Percentiles rank a stretch among this genome's conserved stretches.
Evolutionary conservation across 2,888 invertebrate genomes (phyloP).

Genomic region (Nemurella pictetii): DNA sequence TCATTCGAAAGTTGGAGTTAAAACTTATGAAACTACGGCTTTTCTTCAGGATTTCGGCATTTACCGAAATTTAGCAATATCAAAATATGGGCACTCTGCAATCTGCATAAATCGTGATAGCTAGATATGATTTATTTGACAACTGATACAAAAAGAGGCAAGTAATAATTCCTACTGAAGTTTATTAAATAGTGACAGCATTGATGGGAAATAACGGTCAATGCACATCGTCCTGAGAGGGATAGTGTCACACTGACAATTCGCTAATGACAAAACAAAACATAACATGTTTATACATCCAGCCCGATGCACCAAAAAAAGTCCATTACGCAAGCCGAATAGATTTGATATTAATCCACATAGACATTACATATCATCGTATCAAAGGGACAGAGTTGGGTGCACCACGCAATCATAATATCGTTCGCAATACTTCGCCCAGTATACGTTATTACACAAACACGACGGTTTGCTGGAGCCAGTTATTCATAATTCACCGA

Average conservation of each 20-base stretch:
- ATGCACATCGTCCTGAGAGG: background rate
- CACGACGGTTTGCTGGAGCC: background rate
- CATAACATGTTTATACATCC: too few relatives aligned
- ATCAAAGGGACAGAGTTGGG: background rate
- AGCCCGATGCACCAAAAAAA: background rate
- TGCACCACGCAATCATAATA: background rate
- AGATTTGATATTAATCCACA: background rate
- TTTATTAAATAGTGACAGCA: background rate
- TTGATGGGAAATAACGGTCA: background rate
- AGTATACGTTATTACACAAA: background rate
- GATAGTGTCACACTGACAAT: background rate
- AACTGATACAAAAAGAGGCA: background rate
- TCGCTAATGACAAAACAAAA: background rate
- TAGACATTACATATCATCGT: background rate
- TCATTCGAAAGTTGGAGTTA: too few relatives aligned
- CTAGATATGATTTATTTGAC: background rate
- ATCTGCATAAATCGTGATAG: background rate
- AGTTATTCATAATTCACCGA: background rate
- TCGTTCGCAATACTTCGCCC: background rate
- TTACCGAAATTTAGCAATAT: too few relatives aligned
- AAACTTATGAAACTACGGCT: too few relatives aligned
- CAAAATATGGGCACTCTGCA: background rate
- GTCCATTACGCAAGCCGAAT: background rate
- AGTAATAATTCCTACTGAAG: background rate
- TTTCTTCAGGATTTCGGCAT: too few relatives aligned